phyloP scores from a whole-genome alignment of 2,888 invertebrate species.

The Dorcus parallelipipedus region DNA sequence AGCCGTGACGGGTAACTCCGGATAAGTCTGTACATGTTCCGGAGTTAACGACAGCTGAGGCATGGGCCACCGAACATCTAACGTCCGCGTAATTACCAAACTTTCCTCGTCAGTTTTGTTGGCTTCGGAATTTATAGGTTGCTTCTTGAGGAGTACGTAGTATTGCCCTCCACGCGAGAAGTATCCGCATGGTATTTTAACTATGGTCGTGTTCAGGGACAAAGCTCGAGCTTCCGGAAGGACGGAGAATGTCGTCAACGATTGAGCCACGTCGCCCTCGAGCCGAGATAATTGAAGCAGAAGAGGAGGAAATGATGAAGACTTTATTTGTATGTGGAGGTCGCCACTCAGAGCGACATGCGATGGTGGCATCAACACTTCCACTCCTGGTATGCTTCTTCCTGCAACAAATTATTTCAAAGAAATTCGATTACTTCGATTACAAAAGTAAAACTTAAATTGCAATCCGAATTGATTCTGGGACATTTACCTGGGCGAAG shows the following conservation, averaged over 20 bases:
- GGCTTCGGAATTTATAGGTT: conserved; percentile 29
- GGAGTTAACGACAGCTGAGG: conserved; percentile 69
- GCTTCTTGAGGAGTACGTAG: conserved; percentile 52
- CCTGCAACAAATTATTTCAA: conserved; percentile 32
- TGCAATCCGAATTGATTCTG: no score
- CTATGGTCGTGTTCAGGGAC: conserved; percentile 41
- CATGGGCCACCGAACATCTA: conserved; percentile 81
- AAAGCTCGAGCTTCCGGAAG: conserved; percentile 44
- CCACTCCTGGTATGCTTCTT: conserved; percentile 41
- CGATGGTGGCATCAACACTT: conserved; percentile 59
- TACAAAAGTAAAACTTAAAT: not conserved
- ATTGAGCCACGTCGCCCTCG: conserved; percentile 44
- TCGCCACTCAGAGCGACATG: conserved; percentile 79
- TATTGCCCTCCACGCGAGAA: conserved; percentile 70
- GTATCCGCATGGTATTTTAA: conserved; percentile 63
- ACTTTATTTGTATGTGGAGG: conserved; percentile 65
- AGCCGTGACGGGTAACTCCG: conserved; percentile 69
- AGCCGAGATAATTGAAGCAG: conserved; percentile 49
- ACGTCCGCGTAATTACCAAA: conserved; percentile 51
- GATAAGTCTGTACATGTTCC: conserved; percentile 76
- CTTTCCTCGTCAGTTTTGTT: conserved; percentile 20
- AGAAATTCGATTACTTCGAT: not conserved
- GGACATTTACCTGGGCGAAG: no score
- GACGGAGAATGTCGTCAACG: conserved; percentile 43
- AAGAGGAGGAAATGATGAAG: conserved; percentile 46